These are phyloP conservation scores for Spatulosminthurus flaviceps DNA, from an alignment of 2,888 invertebrate species.

Conservation along the genomic window DNA sequence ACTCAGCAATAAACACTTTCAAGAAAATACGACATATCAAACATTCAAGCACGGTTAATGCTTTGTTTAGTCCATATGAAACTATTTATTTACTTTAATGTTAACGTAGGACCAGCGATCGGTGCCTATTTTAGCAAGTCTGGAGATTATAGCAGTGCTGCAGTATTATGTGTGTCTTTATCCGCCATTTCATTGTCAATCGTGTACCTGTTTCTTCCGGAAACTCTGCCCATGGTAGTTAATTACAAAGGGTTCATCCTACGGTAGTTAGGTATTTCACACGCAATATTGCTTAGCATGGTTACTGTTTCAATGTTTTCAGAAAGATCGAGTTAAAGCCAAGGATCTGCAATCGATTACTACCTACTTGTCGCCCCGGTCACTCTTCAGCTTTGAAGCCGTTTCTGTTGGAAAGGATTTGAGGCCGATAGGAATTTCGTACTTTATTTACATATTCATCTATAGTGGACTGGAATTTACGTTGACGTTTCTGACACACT, in stretches of 20 bases:
- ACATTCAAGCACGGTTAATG: no score
- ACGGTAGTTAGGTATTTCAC: no score
- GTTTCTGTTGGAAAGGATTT: conserved; percentile 74
- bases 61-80: no score
- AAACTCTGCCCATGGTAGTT: conserved; percentile 53
- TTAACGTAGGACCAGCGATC: conserved; percentile 58
- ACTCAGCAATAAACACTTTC: no score
- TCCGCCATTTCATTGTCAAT: conserved; percentile 50
- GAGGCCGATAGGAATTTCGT: conserved; percentile 77
- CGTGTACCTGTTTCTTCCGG: conserved; percentile 53
- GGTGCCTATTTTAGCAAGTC: conserved; percentile 58
- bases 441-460: conserved; percentile 91
- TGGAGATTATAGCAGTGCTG: conserved; percentile 58
- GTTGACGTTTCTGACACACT: conserved; percentile 88
- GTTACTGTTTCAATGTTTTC: conserved; percentile 27
- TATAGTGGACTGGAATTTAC: conserved; percentile 98
- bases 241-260: not conserved
- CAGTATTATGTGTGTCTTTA: conserved; percentile 53
- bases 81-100: no score
- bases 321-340: conserved; percentile 52
- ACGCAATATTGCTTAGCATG: no score
- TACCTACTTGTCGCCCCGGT: conserved; percentile 53
- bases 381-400: conserved; percentile 57
- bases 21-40: no score
- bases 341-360: conserved; percentile 43